Base-by-base conservation (phyloP, 2,797 vertebrate species). In the Melopsittacus undulatus region DNA sequence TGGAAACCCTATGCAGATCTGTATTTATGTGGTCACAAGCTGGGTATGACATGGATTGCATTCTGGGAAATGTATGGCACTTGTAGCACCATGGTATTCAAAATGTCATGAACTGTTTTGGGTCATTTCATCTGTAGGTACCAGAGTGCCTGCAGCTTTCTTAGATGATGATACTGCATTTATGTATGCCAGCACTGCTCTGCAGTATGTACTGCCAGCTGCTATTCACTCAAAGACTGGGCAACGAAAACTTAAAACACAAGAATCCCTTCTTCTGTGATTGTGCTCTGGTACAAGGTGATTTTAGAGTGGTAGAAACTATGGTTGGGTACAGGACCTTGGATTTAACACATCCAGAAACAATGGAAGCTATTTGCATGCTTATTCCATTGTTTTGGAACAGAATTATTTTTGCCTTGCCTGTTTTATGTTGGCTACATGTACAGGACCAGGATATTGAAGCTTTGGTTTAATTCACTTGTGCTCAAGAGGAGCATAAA, bases 391-490 rank as follows among this genome's bases (percentile, higher is more conserved):
- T 13, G n/a, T 11, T 94, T 94, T 67, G 67, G 48, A 52, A 21
- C 19, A 74, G 59, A 84, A 40, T 59, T 83, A 40, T 75, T 94
- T 96, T 94, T 69, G 61, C 59, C 40, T 93, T 81, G 69, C 26
- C 27, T 87, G 19, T 85, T 93, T 90, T 92, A 48, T 74, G 29
- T 61, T 88, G 73, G 45, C 21, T 88, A 4, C 38, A 8, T 70
- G 29, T 40, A 29, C 57, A 84, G 70, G 30, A 70, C 38, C 29
- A 82, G 64, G 42, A 26, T 52, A 38, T 3, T 42, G 77, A 94
- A 92, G 66, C 76, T 87, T 45, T 72, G 64, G 52, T 86, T 96
- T 90, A 85, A 94, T 97, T 95, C 89, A 27, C 80, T 92, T 40
- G 49, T 89, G 48, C 83, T 92, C 69, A 79, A 84, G 66, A 96